These are phyloP conservation scores for Tyrophagus putrescentiae DNA, from an alignment of 1,140 invertebrate species.

Conservation along the genomic window DNA sequence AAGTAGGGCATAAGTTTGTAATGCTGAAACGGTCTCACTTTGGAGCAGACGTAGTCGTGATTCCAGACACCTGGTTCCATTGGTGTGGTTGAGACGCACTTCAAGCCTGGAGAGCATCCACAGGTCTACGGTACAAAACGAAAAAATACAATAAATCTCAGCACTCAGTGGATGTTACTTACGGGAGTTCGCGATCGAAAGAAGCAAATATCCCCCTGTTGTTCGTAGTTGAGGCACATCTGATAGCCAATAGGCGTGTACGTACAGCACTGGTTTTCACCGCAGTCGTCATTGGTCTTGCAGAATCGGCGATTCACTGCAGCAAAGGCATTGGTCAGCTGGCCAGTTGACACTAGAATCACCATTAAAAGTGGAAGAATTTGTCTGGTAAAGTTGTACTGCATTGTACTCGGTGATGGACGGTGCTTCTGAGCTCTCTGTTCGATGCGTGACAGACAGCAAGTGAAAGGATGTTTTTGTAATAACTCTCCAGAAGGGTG, in stretches of 20 bases:
- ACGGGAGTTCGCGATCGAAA: constrained; percentile 12
- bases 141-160: background rate
- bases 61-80: constrained; percentile 3
- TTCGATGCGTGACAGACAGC: too few relatives aligned
- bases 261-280: constrained; percentile 4
- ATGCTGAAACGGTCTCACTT: constrained; percentile 2
- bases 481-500: too few relatives aligned
- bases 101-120: constrained; percentile 5
- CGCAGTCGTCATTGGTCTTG: background rate
- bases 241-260: constrained; percentile 5
- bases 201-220: constrained; percentile 5
- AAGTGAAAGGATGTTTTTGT: too few relatives aligned
- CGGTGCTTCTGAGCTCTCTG: too few relatives aligned
- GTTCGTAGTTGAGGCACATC: constrained; percentile 15
- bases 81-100: constrained; percentile 9
- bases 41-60: constrained; percentile 1
- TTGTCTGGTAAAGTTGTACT: too few relatives aligned
- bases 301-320: background rate
- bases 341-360: too few relatives aligned
- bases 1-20: constrained; percentile 12
- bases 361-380: too few relatives aligned
- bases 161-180: background rate
- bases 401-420: too few relatives aligned
- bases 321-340: too few relatives aligned
- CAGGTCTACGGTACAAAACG: constrained; percentile 2